Evolutionary conservation across 2,113 vertebrate species (phyloP), one percentile per base, ranked within the genome.

Genomic region (Romanogobio albipinnatus): DNA sequence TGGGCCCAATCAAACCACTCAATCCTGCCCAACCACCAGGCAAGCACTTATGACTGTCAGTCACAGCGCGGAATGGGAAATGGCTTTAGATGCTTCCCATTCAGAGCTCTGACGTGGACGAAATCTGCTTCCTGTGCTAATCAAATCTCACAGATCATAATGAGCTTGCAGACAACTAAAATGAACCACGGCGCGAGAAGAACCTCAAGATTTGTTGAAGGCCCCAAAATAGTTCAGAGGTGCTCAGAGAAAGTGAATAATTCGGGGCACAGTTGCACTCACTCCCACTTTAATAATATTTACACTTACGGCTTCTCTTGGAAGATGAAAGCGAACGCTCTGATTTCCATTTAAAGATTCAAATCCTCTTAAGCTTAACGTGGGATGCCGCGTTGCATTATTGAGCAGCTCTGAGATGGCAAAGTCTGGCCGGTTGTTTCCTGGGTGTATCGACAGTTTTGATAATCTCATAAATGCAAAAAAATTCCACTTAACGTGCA

Each of bases 1-100:
- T 92, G 89, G 91, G 90, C 90, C 92, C 92, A 93, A 94, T 95
- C 93, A 93, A 92, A 90, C 85, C 90, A 91, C 91, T 90, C 22
- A 87, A 89, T 66, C 86, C 88, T 86, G 89, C 86, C 78, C 88
- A 89, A 89, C 83, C 90, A 77, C 87, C 89, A 84, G 91, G 90
- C 88, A 86, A 85, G 89, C 89, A 51, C 88, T 92, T 89, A 70
- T 84, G 24, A 81, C 90, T 33, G 73, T 90, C 90, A 88, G 83
- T 58, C 68, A 26, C 84, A 49, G 58, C 66, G 3, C 68, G 8
- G 88, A 91, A 86, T 45, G 56, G 86, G 56, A 64, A 86, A 66
- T 71, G 24, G 82, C 84, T 83, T 86, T 43, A 83, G 83, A 88
- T 61, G 86, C 71, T 82, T 81, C 80, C 5, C 56, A 53, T 86